Conservation (phyloP, 2,888 invertebrate genomes). For the Vandiemenella viatica region DNA sequence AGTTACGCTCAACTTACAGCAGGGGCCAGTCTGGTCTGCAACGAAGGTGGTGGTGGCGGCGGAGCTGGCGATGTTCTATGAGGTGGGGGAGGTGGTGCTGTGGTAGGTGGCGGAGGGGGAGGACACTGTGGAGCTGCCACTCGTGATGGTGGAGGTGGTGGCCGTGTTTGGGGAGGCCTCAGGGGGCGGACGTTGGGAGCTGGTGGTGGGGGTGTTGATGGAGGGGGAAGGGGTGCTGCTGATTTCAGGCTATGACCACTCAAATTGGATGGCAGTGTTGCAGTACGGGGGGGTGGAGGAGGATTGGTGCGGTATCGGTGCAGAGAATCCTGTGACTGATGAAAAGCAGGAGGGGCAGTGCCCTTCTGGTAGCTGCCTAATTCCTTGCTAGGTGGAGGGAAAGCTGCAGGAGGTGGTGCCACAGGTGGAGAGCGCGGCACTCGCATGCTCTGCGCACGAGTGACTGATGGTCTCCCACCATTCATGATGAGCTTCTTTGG, state of each 20-base stretch:
- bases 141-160: slow-evolving; percentile 29
- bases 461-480: slow-evolving; percentile 33
- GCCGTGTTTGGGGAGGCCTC: slow-evolving; percentile 33
- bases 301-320: slow-evolving; percentile 20
- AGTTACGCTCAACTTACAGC: too few relatives aligned
- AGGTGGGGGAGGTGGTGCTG: slow-evolving; percentile 24
- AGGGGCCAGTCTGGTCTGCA: slow-evolving; percentile 16
- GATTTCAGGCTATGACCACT: slow-evolving; percentile 14
- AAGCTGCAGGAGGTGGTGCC: slow-evolving; percentile 31
- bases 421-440: slow-evolving; percentile 54
- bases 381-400: slow-evolving; percentile 11
- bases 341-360: slow-evolving; percentile 25
- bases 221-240: slow-evolving; percentile 15
- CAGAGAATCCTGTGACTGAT: slow-evolving; percentile 37
- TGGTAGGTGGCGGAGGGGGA: slow-evolving; percentile 40
- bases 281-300: slow-evolving; percentile 20
- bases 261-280: slow-evolving; percentile 23
- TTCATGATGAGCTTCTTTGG: slow-evolving; percentile 46
- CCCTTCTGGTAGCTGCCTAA: slow-evolving; percentile 9
- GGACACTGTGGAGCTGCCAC: slow-evolving; percentile 24
- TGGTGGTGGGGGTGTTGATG: slow-evolving; percentile 5
- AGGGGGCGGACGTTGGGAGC: slow-evolving; percentile 16
- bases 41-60: slow-evolving; percentile 25
- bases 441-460: slow-evolving; percentile 72
- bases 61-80: slow-evolving; percentile 24